phyloP scores from a whole-genome alignment of 1,140 invertebrate species.

The Lepidurus apus region DNA sequence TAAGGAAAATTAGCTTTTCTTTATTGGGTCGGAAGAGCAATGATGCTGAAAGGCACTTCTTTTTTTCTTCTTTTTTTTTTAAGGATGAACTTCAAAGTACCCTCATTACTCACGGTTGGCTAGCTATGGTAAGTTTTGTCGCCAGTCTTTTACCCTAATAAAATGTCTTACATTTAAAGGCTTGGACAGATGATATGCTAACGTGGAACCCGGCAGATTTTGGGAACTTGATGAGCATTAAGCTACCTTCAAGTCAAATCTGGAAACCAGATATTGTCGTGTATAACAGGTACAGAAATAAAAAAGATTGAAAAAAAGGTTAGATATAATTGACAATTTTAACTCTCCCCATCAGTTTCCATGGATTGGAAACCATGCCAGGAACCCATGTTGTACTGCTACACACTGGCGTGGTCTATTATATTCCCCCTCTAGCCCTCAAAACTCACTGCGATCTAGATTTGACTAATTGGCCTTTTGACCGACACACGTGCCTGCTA shows the following conservation, averaged over 20 bases:
- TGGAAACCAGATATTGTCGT: slow-evolving; percentile 32
- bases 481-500: slow-evolving; percentile 28
- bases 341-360: slow-evolving; percentile 24
- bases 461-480: slow-evolving; percentile 33
- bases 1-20: background rate
- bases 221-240: slow-evolving; percentile 28
- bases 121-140: slow-evolving; percentile 23
- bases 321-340: background rate
- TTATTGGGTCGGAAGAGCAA: background rate
- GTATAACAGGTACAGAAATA: slow-evolving; percentile 28
- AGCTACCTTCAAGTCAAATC: slow-evolving; percentile 29
- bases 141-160: background rate
- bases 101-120: slow-evolving; percentile 24
- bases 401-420: slow-evolving; percentile 29
- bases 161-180: background rate
- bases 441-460: slow-evolving; percentile 32
- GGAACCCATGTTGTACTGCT: slow-evolving; percentile 23
- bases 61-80: background rate
- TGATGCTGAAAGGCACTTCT: background rate
- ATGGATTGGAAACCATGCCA: slow-evolving; percentile 18
- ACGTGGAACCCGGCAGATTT: slow-evolving; percentile 31
- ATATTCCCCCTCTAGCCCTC: slow-evolving; percentile 28
- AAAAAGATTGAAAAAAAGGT: background rate
- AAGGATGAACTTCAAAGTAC: slow-evolving; percentile 24
- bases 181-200: slow-evolving; percentile 29